phyloP scores from a whole-genome alignment of 2,113 vertebrate genomes.

The Tylochromis polylepis region DNA sequence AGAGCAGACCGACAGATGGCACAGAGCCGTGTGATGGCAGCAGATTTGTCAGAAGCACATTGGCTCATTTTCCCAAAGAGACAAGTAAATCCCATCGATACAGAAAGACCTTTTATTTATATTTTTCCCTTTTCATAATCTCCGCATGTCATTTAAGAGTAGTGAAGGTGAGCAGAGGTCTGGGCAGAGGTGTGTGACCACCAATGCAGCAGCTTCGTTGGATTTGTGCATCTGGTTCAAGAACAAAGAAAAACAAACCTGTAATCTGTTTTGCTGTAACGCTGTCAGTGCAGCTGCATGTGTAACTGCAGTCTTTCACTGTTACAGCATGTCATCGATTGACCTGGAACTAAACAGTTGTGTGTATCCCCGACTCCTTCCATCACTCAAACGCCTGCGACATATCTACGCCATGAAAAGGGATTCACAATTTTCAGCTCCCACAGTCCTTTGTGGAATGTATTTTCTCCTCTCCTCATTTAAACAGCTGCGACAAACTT shows the following conservation, averaged over 20 bases:
- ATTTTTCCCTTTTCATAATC: neutral
- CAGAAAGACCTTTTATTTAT: neutral
- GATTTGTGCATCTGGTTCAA: slow-evolving; percentile 15
- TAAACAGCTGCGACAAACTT: slow-evolving; percentile 34
- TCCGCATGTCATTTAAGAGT: neutral
- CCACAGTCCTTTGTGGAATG: slow-evolving; percentile 18
- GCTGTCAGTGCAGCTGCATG: neutral
- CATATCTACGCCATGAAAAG: slow-evolving; percentile 49
- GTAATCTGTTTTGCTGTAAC: slow-evolving; percentile 13
- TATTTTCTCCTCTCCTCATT: slow-evolving; percentile 29
- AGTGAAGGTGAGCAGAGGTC: neutral
- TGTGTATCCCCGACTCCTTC: neutral
- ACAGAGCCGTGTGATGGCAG: neutral
- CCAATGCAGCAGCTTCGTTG: slow-evolving; percentile 7
- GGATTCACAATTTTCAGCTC: slow-evolving; percentile 35
- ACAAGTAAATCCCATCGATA: slow-evolving; percentile 21
- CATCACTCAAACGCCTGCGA: slow-evolving; percentile 14
- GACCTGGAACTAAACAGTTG: neutral
- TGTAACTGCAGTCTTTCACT: neutral
- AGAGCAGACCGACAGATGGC: slow-evolving; percentile 40
- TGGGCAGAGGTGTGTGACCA: neutral
- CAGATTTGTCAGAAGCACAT: slow-evolving; percentile 13
- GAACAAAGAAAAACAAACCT: neutral
- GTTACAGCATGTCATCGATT: neutral
- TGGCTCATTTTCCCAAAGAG: slow-evolving; percentile 23